These are phyloP conservation scores for Drosophila niveifrons DNA, from an alignment of 2,888 invertebrate species.

Conservation along the genomic window DNA sequence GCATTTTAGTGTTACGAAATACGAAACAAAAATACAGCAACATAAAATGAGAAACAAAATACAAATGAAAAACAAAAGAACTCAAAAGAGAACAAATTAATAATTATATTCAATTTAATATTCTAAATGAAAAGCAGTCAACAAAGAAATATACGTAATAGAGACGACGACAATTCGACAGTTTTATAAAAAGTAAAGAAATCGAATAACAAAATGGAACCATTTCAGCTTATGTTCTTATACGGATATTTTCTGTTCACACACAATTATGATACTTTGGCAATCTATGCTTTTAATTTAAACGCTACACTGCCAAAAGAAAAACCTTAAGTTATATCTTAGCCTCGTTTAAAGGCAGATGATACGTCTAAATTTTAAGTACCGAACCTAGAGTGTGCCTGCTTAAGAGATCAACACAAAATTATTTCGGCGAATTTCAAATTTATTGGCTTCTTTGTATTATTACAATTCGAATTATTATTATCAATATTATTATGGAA, in stretches of 20 bases:
- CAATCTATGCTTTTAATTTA: slow-evolving; percentile 21
- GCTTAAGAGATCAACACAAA: slow-evolving; percentile 1
- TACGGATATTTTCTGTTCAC: neutral
- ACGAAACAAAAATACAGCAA: slow-evolving; percentile 19
- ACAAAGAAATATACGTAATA: slow-evolving; percentile 60
- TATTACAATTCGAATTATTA: neutral
- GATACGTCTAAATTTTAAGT: neutral
- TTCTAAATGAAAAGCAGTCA: slow-evolving; percentile 47
- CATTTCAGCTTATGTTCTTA: slow-evolving; percentile 5
- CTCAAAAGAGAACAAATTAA: slow-evolving; percentile 29
- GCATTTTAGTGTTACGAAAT: slow-evolving; percentile 66
- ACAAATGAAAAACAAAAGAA: slow-evolving; percentile 12
- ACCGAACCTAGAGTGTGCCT: slow-evolving; percentile 16
- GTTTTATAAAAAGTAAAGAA: slow-evolving; percentile 18
- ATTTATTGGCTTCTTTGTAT: slow-evolving; percentile 13
- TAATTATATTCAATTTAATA: slow-evolving; percentile 55
- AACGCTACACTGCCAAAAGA: slow-evolving; percentile 72
- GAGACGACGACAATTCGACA: slow-evolving; percentile 22
- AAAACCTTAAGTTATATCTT: slow-evolving; percentile 35
- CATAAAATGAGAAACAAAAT: neutral
- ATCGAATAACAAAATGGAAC: neutral
- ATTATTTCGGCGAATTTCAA: slow-evolving; percentile 18
- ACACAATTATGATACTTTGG: neutral
- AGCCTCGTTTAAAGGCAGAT: slow-evolving; percentile 16
- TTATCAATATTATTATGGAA: neutral